A percentile compares a stretch with the other conserved stretches of the same genome.
Evolutionary conservation across 1,140 invertebrate genomes (phyloP).

Genomic region (Akabosia matsudoensis): DNA sequence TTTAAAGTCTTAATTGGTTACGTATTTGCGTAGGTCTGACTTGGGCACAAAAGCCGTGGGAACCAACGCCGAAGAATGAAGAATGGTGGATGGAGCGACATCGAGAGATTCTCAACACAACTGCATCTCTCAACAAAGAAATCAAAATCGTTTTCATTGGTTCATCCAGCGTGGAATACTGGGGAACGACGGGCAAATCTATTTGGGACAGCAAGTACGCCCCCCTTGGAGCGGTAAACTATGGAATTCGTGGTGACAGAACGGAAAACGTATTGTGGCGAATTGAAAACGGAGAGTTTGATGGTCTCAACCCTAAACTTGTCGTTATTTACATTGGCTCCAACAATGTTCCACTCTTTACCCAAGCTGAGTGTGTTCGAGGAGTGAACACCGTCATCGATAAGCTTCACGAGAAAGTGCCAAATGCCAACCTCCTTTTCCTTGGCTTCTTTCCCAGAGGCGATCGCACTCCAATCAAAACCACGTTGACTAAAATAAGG

Average conservation of each 20-base stretch:
- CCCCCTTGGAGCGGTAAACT: slow-evolving; percentile 53
- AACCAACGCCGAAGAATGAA: not conserved
- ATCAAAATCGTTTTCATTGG: slow-evolving; percentile 29
- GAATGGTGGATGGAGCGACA: not conserved
- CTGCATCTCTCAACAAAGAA: not conserved
- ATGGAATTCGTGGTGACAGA: slow-evolving; percentile 60
- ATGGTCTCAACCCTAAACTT: slow-evolving; percentile 56
- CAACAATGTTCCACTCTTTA: slow-evolving; percentile 17
- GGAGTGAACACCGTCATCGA: not conserved
- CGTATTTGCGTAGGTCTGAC: not conserved
- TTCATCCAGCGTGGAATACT: slow-evolving; percentile 16
- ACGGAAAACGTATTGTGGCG: slow-evolving; percentile 61
- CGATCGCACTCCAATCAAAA: not conserved
- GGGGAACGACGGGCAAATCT: slow-evolving; percentile 5
- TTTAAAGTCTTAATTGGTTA: too few species aligned
- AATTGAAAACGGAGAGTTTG: slow-evolving; percentile 59
- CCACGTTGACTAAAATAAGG: not conserved
- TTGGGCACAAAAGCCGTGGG: not conserved
- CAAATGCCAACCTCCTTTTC: not conserved
- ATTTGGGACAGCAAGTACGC: slow-evolving; percentile 33
- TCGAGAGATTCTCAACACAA: slow-evolving; percentile 3
- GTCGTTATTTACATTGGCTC: slow-evolving; percentile 40
- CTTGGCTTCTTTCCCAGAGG: not conserved
- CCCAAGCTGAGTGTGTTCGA: not conserved
- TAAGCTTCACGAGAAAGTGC: not conserved